A percentile compares a stretch with the other conserved stretches of the same genome.
Conservation (phyloP, 2,113 vertebrate species). For the Camelus bactrianus region DNA sequence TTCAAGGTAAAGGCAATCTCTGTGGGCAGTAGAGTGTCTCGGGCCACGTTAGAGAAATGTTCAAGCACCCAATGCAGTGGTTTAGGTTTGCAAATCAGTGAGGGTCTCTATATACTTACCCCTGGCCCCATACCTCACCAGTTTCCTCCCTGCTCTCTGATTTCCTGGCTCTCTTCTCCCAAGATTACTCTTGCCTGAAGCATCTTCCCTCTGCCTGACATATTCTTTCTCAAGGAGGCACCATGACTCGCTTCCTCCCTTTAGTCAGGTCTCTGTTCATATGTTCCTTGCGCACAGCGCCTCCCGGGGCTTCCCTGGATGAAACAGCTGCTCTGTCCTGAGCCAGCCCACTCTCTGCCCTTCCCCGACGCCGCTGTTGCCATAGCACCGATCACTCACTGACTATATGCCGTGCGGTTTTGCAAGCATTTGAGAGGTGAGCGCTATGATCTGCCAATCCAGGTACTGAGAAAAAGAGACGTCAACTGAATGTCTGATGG, state of each 20-base stretch:
- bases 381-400: neutral
- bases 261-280: neutral
- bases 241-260: neutral
- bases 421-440: neutral
- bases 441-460: neutral
- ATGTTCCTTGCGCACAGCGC: accelerated
- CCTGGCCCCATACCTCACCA: too few species aligned
- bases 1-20: neutral
- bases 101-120: neutral
- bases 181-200: neutral
- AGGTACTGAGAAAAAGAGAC: neutral
- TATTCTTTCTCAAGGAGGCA: neutral
- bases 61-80: neutral
- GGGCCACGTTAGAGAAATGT: neutral
- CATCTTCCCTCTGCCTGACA: neutral
- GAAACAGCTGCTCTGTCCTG: neutral
- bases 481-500: neutral
- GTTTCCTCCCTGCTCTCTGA: accelerated
- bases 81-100: neutral
- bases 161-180: neutral
- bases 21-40: neutral
- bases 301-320: too few species aligned
- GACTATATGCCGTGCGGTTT: accelerated
- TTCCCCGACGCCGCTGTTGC: accelerated
- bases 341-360: neutral